Evolutionary conservation across 2,888 invertebrate genomes (phyloP).

Genomic region (Herminia tarsipennalis): DNA sequence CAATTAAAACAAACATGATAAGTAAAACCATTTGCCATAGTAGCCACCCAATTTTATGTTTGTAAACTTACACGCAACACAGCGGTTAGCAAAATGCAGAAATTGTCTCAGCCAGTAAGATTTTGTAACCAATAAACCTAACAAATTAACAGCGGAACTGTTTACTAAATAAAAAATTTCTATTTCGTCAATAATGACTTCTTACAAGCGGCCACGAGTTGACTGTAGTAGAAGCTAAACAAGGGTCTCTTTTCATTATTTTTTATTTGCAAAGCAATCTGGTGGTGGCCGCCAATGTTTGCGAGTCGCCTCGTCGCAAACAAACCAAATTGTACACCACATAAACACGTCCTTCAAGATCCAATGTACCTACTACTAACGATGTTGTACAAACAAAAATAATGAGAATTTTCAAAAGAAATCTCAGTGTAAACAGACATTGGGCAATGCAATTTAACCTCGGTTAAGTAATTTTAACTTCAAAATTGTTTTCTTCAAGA

Average conservation of each 20-base stretch:
- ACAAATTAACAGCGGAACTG: too few species aligned
- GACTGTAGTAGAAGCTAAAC: constrained; percentile 9
- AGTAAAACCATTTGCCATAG: too few species aligned
- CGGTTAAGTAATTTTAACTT: constrained; percentile 2
- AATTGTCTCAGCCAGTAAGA: too few species aligned
- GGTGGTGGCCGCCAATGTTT: constrained; percentile 45
- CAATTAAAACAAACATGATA: too few species aligned
- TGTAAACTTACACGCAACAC: too few species aligned
- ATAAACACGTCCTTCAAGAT: constrained; percentile 35
- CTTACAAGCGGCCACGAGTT: constrained; percentile 8
- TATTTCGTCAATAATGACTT: constrained; percentile 39
- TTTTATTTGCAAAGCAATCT: constrained; percentile 76
- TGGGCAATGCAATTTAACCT: constrained; percentile 4
- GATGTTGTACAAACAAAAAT: constrained; percentile 34
- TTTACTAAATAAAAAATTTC: constrained; percentile 19
- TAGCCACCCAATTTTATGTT: too few species aligned
- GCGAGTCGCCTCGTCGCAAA: constrained; percentile 47
- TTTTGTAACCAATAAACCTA: too few species aligned
- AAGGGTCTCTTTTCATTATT: constrained; percentile 64
- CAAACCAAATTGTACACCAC: constrained; percentile 54
- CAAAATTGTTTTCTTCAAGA: constrained; percentile 1
- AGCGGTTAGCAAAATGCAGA: too few species aligned
- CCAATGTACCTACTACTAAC: constrained; percentile 14
- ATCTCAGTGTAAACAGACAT: constrained; percentile 18
- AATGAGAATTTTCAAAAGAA: constrained; percentile 33